Evolutionary conservation across 2,888 invertebrate species (phyloP).

Genomic region (Pyrocoelia pectoralis): DNA sequence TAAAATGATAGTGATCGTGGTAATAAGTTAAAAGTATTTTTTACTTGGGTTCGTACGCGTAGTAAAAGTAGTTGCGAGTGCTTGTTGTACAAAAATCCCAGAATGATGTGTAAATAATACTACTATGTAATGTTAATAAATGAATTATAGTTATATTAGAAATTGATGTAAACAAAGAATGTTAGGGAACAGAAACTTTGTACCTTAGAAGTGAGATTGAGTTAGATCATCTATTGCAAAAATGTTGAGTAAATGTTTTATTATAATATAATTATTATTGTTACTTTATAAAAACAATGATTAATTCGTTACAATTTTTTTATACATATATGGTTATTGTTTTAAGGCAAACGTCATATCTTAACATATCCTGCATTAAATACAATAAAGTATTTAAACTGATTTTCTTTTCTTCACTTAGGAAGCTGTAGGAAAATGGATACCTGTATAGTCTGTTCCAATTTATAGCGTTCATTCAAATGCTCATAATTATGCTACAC

Average conservation of each 20-base stretch:
- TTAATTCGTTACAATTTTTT: slow-evolving; percentile 26
- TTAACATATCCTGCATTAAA: slow-evolving; percentile 46
- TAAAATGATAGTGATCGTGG: too few species aligned
- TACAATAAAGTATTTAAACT: slow-evolving; percentile 19
- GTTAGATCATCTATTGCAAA: slow-evolving; percentile 8
- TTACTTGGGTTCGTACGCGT: too few species aligned
- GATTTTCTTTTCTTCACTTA: too few species aligned
- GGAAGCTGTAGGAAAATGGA: too few species aligned
- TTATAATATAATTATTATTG: slow-evolving; percentile 24
- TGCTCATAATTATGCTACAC: too few species aligned
- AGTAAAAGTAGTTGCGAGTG: too few species aligned
- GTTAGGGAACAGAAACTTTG: not conserved
- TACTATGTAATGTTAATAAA: not conserved
- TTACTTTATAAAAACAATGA: slow-evolving; percentile 15
- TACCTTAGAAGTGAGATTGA: slow-evolving; percentile 12
- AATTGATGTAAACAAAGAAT: not conserved
- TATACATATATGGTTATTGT: slow-evolving; percentile 27
- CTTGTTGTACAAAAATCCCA: not conserved
- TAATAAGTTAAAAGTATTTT: too few species aligned
- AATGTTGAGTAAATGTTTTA: slow-evolving; percentile 12
- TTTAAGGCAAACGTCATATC: slow-evolving; percentile 40
- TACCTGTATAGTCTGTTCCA: too few species aligned
- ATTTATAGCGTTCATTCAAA: too few species aligned
- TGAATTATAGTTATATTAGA: not conserved
- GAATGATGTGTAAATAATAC: not conserved